These are phyloP conservation scores for Suillia variegata DNA, from an alignment of 2,888 invertebrate species.

Conservation along the genomic window DNA sequence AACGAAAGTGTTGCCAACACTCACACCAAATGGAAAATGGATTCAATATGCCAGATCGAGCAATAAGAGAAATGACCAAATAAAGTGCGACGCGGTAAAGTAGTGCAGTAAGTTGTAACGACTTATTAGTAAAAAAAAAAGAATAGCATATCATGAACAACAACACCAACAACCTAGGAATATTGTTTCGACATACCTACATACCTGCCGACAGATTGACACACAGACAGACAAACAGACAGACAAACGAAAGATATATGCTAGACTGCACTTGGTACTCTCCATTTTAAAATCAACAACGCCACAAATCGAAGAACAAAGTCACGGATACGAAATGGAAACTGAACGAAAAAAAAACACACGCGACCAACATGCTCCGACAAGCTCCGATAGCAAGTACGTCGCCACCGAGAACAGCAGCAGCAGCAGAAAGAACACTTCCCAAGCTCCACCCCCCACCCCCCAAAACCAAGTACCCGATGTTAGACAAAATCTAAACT, in stretches of 20 bases:
- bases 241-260: neutral
- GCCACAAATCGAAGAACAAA: constrained; percentile 12
- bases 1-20: constrained; percentile 19
- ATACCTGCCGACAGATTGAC: neutral
- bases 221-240: neutral
- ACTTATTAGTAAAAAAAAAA: too few species aligned
- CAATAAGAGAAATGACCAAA: too few species aligned
- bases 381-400: too few species aligned
- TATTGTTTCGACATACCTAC: neutral
- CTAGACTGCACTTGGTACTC: neutral
- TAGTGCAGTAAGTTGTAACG: too few species aligned
- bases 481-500: too few species aligned
- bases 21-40: constrained; percentile 3
- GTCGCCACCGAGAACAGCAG: too few species aligned
- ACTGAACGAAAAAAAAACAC: neutral
- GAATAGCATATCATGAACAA: too few species aligned
- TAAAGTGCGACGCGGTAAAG: too few species aligned
- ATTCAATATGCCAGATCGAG: neutral
- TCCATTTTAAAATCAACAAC: neutral
- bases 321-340: constrained; percentile 7
- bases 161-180: neutral
- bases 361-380: too few species aligned
- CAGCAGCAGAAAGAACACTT: neutral
- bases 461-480: too few species aligned
- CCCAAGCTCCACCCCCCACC: too few species aligned